These are phyloP conservation scores for Magallana angulata DNA, from an alignment of 1,140 invertebrate genomes.

Conservation along the genomic window DNA sequence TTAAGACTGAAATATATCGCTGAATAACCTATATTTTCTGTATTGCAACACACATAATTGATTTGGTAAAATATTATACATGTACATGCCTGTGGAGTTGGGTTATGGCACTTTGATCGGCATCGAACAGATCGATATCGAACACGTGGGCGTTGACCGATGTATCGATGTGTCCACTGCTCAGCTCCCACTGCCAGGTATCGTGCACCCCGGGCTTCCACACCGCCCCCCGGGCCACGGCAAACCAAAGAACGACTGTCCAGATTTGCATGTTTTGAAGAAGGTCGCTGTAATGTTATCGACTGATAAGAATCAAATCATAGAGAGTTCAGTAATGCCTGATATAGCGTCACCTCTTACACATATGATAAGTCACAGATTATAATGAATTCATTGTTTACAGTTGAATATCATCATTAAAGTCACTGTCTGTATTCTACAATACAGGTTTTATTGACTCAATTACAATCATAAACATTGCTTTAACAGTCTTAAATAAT, in stretches of 20 bases:
- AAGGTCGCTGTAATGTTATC: background rate
- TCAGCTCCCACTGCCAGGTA: slow-evolving; percentile 62
- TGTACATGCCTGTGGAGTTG: slow-evolving; percentile 3
- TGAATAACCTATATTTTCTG: too few species aligned
- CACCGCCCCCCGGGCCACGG: background rate
- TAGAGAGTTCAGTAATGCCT: too few species aligned
- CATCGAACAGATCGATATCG: slow-evolving; percentile 63
- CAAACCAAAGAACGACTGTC: background rate
- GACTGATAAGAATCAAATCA: background rate
- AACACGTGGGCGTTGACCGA: slow-evolving; percentile 51
- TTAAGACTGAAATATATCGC: too few species aligned
- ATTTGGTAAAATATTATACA: background rate
- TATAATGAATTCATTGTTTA: too few species aligned
- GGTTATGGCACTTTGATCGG: background rate
- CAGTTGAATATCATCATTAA: too few species aligned
- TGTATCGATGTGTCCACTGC: slow-evolving; percentile 38
- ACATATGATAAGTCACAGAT: too few species aligned
- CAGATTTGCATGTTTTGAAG: background rate
- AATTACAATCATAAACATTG: too few species aligned
- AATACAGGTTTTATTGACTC: too few species aligned
- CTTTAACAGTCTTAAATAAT: too few species aligned
- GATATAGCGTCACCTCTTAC: too few species aligned
- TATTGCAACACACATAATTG: too few species aligned
- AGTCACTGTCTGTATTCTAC: too few species aligned
- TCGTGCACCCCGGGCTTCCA: slow-evolving; percentile 49